These are phyloP conservation scores for Phyllopteryx taeniolatus DNA, from an alignment of 2,113 vertebrate species.

Conservation along the genomic window DNA sequence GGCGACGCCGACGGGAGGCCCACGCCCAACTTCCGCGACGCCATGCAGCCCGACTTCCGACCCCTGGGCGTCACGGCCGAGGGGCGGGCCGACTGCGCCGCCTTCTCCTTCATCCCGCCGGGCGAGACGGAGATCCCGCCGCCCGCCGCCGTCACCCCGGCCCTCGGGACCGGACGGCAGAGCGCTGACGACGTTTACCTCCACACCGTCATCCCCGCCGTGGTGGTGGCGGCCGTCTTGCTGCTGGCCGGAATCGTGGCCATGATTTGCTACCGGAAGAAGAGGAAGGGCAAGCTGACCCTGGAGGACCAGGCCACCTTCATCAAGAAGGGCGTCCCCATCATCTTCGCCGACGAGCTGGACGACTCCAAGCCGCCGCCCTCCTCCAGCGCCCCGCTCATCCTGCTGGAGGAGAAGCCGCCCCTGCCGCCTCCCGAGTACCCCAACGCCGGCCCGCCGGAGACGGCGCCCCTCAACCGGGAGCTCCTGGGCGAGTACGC, in stretches of 20 bases:
- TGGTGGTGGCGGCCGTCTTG: constrained; percentile 94
- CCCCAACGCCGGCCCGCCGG: constrained; percentile 89
- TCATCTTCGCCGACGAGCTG: constrained; percentile 95
- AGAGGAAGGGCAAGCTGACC: constrained; percentile 94
- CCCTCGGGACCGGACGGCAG: constrained; percentile 80
- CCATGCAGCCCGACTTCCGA: constrained; percentile 88
- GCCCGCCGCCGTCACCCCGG: constrained; percentile 64
- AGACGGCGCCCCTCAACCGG: constrained; percentile 91
- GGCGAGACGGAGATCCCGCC: constrained; percentile 55
- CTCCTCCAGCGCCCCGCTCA: constrained; percentile 95
- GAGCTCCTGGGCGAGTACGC: constrained; percentile 92
- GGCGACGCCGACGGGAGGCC: constrained; percentile 77
- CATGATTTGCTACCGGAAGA: constrained; percentile 98
- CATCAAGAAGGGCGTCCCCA: constrained; percentile 97
- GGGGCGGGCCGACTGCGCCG: constrained; percentile 81
- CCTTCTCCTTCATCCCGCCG: constrained; percentile 84
- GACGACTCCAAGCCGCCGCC: constrained; percentile 94
- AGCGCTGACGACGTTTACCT: constrained; percentile 93
- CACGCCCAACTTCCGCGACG: constrained; percentile 62
- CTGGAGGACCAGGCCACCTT: constrained; percentile 98
- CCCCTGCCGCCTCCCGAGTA: constrained; percentile 93
- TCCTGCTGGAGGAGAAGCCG: constrained; percentile 98
- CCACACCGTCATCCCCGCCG: constrained; percentile 94
- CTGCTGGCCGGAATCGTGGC: constrained; percentile 92
- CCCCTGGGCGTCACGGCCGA: constrained; percentile 78